Evolutionary conservation across 2,113 vertebrate genomes (phyloP), one percentile per base, ranked within the genome.

Genomic region (Gnathonemus echidnorhynchus): DNA sequence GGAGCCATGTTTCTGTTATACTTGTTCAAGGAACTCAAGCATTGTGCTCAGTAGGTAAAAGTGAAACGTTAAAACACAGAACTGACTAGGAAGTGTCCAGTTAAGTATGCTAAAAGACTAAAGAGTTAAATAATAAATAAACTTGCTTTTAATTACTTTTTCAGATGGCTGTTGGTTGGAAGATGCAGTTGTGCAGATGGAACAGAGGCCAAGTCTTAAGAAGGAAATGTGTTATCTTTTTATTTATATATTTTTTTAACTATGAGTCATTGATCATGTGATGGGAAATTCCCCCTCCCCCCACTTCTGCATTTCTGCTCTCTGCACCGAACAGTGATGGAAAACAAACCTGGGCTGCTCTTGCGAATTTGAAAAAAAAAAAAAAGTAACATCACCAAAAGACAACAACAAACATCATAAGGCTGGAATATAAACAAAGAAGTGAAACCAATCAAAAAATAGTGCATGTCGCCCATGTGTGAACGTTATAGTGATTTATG

Each of bases 231-330:
- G n/a, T 27, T 74, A n/a, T 85, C 83, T 48, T 85, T 85, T 50
- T 52, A 5, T 80, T 49, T 24, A 50, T 74, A 70, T 53, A 21
- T 62, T 89, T 89, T 89, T 83, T 83, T 58, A 85, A 58, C 19
- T n/a, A 31, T 89, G 77, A 89, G 92, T 91, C 31, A 92, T 94
- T 94, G 95, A 93, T 95, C 95, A 96, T 92, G 74, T 92, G 93
- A 90, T 93, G 93, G 95, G 95, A 96, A 96, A 95, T 95, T 96
- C 95, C 95, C n/a, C 62, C 62, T 27, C 62, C 62, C 80, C 35
- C 94, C 93, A 93, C 92, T 91, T 50, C 92, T 83, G 90, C 52
- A 62, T 66, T 88, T 88, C 87, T 58, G 90, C 89, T 90, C 92
- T 93, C 94, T 93, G 93, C 93, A 95, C 94, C 93, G 94, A 94